A percentile compares a stretch with the other conserved stretches of the same genome.
These are phyloP conservation scores for Leptinotarsa lineolata DNA, from an alignment of 1,140 invertebrate species.

Conservation along the genomic window DNA sequence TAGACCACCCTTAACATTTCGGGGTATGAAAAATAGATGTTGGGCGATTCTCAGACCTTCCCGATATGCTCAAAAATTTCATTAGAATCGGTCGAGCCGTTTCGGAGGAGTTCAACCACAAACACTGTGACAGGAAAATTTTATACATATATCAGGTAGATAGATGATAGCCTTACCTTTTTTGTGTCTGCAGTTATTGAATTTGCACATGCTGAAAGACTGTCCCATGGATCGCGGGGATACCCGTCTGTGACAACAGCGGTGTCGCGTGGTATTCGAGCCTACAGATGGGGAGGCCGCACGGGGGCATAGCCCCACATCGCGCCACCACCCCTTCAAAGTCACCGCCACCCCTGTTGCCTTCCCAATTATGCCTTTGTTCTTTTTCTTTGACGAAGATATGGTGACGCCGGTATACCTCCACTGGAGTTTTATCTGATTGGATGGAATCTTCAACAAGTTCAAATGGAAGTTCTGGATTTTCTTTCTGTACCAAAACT, in stretches of 20 bases:
- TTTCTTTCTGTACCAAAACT: background rate
- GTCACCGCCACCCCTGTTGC: constrained; percentile 54
- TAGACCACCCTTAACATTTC: too few relatives aligned
- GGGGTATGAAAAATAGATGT: too few relatives aligned
- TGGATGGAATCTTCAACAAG: constrained; percentile 32
- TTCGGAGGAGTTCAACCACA: too few relatives aligned
- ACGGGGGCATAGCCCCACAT: constrained; percentile 56
- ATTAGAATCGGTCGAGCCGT: too few relatives aligned
- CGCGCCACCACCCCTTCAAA: constrained; percentile 56
- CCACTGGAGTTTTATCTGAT: constrained; percentile 20
- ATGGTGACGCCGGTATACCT: constrained; percentile 13
- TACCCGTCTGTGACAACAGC: constrained; percentile 37
- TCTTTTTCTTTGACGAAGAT: constrained; percentile 28
- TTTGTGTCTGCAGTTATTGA: constrained; percentile 54
- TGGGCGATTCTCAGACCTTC: too few relatives aligned
- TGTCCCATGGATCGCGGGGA: constrained; percentile 54
- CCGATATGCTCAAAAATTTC: too few relatives aligned
- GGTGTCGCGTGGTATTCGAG: constrained; percentile 36
- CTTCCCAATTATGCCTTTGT: constrained; percentile 46
- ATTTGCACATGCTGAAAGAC: constrained; percentile 56
- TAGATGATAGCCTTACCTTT: constrained; percentile 52
- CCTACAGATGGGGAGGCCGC: constrained; percentile 43
- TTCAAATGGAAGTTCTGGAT: constrained; percentile 34
- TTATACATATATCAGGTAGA: too few relatives aligned
- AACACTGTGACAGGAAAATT: too few relatives aligned